Conservation (phyloP, 1,140 invertebrate genomes). For the Cotesia vestalis region DNA sequence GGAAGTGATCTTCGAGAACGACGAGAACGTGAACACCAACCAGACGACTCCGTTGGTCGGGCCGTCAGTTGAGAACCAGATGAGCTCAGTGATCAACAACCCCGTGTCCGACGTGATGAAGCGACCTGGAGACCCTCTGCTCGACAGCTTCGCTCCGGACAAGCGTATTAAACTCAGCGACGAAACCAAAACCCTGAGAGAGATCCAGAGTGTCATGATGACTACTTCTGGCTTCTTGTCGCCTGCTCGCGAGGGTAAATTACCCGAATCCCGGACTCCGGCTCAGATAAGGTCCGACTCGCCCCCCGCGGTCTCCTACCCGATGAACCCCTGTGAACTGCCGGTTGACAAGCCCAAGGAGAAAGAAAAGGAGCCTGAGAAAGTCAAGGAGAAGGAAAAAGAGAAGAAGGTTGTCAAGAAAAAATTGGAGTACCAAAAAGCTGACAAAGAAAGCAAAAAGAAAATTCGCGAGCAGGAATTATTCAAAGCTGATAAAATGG, state of each 20-base stretch:
- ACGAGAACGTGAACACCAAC: background rate
- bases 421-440: slow-evolving; percentile 69
- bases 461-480: slow-evolving; percentile 72
- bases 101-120: slow-evolving; percentile 59
- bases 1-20: background rate
- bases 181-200: slow-evolving; percentile 84
- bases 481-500: slow-evolving; percentile 62
- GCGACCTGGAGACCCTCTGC: slow-evolving; percentile 65
- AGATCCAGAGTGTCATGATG: slow-evolving; percentile 95
- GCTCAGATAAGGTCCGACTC: slow-evolving; percentile 69
- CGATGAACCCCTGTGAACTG: slow-evolving; percentile 65
- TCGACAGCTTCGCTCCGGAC: slow-evolving; percentile 57
- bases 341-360: slow-evolving; percentile 70
- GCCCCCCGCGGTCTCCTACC: slow-evolving; percentile 69
- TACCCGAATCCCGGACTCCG: slow-evolving; percentile 87
- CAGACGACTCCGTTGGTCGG: background rate
- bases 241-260: slow-evolving; percentile 88
- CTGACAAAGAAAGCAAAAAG: slow-evolving; percentile 74
- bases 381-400: slow-evolving; percentile 67
- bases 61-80: background rate
- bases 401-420: slow-evolving; percentile 72
- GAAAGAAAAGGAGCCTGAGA: slow-evolving; percentile 63
- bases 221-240: slow-evolving; percentile 92
- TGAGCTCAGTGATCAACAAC: slow-evolving; percentile 7
- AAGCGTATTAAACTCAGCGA: slow-evolving; percentile 70